Evolutionary conservation across 2,888 invertebrate genomes (phyloP).

Genomic region (Orthosia cruda): DNA sequence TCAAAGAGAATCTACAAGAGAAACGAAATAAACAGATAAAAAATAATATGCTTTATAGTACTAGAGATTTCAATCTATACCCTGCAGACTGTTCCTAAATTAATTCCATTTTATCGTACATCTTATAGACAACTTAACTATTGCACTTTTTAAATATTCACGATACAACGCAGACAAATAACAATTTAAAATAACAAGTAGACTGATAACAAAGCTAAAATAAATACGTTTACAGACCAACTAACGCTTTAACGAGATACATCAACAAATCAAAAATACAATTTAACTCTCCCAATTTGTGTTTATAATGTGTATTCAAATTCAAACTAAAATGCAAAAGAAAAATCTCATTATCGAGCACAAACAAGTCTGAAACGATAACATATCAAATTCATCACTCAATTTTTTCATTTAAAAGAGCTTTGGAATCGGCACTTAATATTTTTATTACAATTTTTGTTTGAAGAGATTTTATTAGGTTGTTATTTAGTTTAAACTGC

Average conservation of each 20-base stretch:
- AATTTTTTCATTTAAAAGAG: not conserved
- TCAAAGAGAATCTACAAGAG: too few relatives aligned
- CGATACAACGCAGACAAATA: not conserved
- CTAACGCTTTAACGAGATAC: conserved; percentile 14
- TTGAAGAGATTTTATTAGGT: not conserved
- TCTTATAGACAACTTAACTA: not conserved
- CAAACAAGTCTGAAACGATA: conserved; percentile 26
- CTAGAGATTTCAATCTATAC: not conserved
- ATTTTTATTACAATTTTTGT: conserved; percentile 1
- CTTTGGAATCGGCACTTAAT: not conserved
- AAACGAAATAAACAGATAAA: not conserved
- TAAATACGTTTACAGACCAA: conserved; percentile 12
- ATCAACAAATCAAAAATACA: conserved; percentile 47
- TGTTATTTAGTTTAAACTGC: conserved; percentile 9
- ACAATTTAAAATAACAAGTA: conserved; percentile 1
- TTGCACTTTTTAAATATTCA: not conserved
- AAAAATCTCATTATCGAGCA: conserved; percentile 35
- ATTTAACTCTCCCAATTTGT: conserved; percentile 34
- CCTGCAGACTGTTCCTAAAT: not conserved
- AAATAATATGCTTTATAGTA: not conserved
- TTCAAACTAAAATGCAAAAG: conserved; percentile 22
- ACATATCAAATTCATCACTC: conserved; percentile 18
- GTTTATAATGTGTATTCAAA: conserved; percentile 34
- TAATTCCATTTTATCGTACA: not conserved
- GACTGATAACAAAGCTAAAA: conserved; percentile 3